These are phyloP conservation scores for Anguilla obscura DNA, from an alignment of 2,797 vertebrate species.

Conservation along the genomic window DNA sequence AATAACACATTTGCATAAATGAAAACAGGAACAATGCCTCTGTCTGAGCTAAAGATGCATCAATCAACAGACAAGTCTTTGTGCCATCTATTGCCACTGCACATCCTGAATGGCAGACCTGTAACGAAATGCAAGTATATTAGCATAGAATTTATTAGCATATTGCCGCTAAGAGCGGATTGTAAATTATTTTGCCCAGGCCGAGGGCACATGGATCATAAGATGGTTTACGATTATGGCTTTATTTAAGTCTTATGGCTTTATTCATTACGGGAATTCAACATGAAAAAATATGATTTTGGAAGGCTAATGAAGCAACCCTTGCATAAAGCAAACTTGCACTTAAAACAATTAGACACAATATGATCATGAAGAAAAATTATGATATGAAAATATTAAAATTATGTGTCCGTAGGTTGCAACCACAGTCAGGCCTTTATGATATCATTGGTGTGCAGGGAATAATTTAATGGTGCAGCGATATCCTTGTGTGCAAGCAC, in stretches of 20 bases:
- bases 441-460: background rate
- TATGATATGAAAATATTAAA: background rate
- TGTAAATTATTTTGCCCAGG: slow-evolving; percentile 53
- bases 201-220: slow-evolving; percentile 50
- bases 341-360: background rate
- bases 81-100: slow-evolving; percentile 49
- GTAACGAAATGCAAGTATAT: slow-evolving; percentile 45
- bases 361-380: slow-evolving; percentile 1
- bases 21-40: slow-evolving; percentile 55
- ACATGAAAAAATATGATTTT: slow-evolving; percentile 33
- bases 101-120: slow-evolving; percentile 37
- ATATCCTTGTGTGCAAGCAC: background rate
- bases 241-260: slow-evolving; percentile 36
- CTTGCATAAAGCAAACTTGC: slow-evolving; percentile 1
- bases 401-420: background rate
- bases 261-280: slow-evolving; percentile 45
- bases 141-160: slow-evolving; percentile 56
- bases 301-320: slow-evolving; percentile 37
- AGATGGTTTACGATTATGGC: slow-evolving; percentile 18
- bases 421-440: background rate
- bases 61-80: slow-evolving; percentile 57
- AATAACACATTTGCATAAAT: slow-evolving; percentile 57
- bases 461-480: background rate
- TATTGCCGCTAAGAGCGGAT: slow-evolving; percentile 49
- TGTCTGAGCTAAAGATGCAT: slow-evolving; percentile 45